phyloP scores from a whole-genome alignment of 1,140 invertebrate species.

The Leptopilina boulardi region DNA sequence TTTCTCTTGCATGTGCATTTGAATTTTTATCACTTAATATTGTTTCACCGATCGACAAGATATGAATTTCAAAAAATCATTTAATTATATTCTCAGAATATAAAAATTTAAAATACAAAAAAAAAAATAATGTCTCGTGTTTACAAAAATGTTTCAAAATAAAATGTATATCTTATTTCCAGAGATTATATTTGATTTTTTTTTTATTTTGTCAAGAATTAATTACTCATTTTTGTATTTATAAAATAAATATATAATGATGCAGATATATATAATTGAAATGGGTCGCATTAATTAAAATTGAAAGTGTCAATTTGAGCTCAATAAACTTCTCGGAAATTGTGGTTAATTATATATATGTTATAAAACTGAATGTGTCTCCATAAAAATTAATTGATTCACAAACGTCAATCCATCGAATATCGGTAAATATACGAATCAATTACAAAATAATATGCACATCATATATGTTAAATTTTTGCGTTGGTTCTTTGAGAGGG shows the following conservation, averaged over 20 bases:
- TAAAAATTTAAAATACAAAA: no score
- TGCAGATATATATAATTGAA: neutral
- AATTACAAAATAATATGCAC: conserved; percentile 7
- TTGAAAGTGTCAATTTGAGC: neutral
- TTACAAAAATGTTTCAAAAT: no score
- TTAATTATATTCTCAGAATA: no score
- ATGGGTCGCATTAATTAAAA: neutral
- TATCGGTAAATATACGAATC: conserved; percentile 23
- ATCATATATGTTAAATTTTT: neutral
- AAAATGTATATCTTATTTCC: no score
- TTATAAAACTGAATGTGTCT: neutral
- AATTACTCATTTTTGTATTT: no score
- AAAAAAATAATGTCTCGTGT: no score
- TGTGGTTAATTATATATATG: neutral
- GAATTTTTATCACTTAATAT: neutral
- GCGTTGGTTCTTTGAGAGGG: conserved; percentile 1
- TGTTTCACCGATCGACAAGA: neutral
- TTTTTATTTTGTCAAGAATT: no score
- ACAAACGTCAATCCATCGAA: neutral
- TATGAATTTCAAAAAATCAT: no score
- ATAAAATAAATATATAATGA: neutral
- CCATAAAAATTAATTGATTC: conserved; percentile 6
- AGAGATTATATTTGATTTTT: no score
- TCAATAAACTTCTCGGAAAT: neutral
- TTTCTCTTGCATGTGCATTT: neutral